Evolutionary conservation across 92 coral and sea anemone species (phyloP), one percentile per base, ranked within the genome.

Genomic region (Palythoa caribaeorum): DNA sequence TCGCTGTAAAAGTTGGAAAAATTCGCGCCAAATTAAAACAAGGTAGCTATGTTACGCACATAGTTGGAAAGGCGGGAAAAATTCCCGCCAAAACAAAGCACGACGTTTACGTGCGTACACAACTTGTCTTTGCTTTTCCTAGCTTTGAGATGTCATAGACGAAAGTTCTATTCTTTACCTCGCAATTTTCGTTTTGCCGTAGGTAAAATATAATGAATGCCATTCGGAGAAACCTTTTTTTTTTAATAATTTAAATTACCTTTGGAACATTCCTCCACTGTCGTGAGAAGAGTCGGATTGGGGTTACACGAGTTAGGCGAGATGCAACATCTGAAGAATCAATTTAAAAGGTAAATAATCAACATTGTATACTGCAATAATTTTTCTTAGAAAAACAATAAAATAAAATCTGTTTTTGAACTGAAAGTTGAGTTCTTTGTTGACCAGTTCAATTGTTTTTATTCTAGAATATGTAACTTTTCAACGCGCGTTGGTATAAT

Each of bases 251-350:
- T 14, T 14, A n/a, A 16, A 38, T 65, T 92, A 92, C 94, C 94
- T 92, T 92, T 86, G 20, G 65, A 86, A 78, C 94, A 92, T 52
- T 73, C 86, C 3, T 83, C 86, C 48, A 86, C 39, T 14, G 88
- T 59, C 2, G 77, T 80, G 40, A 89, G 87, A 16, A 86, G 36
- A 13, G 87, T 71, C 28, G 94, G 94, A 44, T 89, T 80, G 0
- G 94, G 94, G 28, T 92, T 92, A 20, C 94, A 92, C 16, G 88
- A 73, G 62, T 70, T 89, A 47, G 55, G 70, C 17, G 73, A 57
- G 38, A 79, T 38, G 59, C 94, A 92, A 77, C 94, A 92, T 77
- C 94, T 92, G 81, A 2, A 83, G 54, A 36, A 76, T 21, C 40
- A 76, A 16, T 28, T 15, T 17, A 14, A 80, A 21, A 88, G 11